Percentiles rank a stretch among this genome's conserved stretches.
These are phyloP conservation scores for Salvelinus namaycush DNA, from an alignment of 2,113 vertebrate genomes.

Conservation along the genomic window DNA sequence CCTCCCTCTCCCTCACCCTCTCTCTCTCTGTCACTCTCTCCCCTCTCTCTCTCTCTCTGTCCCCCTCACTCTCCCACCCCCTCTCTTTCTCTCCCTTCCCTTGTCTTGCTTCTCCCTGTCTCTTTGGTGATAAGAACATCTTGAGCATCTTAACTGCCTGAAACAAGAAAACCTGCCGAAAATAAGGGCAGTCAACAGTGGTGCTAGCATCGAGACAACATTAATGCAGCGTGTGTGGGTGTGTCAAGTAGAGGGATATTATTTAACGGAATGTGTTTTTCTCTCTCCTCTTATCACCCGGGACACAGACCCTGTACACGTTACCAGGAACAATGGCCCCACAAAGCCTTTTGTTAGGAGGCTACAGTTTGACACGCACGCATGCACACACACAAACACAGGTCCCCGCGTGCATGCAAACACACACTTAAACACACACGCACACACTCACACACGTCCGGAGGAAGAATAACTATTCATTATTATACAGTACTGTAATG, in stretches of 20 bases:
- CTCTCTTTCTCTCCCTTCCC: neutral
- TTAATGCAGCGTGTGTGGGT: slow-evolving; percentile 13
- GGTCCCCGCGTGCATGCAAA: neutral
- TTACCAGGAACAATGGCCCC: no score
- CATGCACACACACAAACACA: neutral
- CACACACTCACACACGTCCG: neutral
- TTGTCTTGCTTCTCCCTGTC: slow-evolving; percentile 26
- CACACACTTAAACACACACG: neutral
- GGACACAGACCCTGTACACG: no score
- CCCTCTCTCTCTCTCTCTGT: neutral
- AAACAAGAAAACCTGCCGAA: slow-evolving; percentile 24
- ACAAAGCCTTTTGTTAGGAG: slow-evolving; percentile 56
- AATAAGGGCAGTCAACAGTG: slow-evolving; percentile 24
- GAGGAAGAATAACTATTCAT: neutral
- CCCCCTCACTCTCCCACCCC: neutral
- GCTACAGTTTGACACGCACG: neutral
- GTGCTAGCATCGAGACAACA: neutral
- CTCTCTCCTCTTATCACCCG: no score
- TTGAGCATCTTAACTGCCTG: slow-evolving; percentile 56
- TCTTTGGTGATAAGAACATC: slow-evolving; percentile 54
- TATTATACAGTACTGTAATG: no score
- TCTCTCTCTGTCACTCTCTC: no score
- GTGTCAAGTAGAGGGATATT: neutral
- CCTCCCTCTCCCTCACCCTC: no score
- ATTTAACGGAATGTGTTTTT: neutral